Base-by-base conservation (phyloP, 30 jellyfish, hydroid and myxozoan genomes). In the Aurelia coerulea region DNA sequence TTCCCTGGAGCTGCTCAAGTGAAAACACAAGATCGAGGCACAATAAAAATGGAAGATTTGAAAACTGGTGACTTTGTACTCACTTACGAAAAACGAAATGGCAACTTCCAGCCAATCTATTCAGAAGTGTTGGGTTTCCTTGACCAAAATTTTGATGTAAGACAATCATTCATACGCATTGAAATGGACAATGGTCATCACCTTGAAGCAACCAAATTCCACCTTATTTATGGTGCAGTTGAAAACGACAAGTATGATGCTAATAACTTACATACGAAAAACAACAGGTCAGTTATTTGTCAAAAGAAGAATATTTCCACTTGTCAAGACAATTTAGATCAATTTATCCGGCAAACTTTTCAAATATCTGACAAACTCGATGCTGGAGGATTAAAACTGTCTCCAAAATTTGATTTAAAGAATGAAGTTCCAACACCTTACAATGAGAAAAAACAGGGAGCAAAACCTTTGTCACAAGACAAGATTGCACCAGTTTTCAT, bases 1-100 rank as follows among this genome's bases (percentile, higher is more conserved):
- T 83, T 83, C 73, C 92, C 92, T 83, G 92, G 92, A 31, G 58
- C 92, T 42, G 66, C 92, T 15, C 71, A 71, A 31, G 80, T 83
- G 2, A 52, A 23, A 1, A 68, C 92, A 7, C 37, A 17, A n/a
- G 73, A 71, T 37, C 79, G 73, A 1, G 86, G 86, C 18, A 10
- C 9, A 42, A 70, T 83, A 9, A 52, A 70, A 18, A 60, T 90
- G 81, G 85, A 90, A 49, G 74, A 79, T 14, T 23, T 90, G 37
- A 34, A 41, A 62, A 56, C 72, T 6, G 97, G 97, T 6, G 95
- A 90, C 76, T 51, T 29, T 2, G 87, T 90, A n/a, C 80, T 83
- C 15, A 83, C 97, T 4, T 39, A 53, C 15, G 50, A 19, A 35
- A 1, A 52, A 17, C 33, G 7, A 15, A 42, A 83, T 54, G 86